Evolutionary conservation across 2,113 vertebrate genomes (phyloP).

Genomic region (Thamnaconus septentrionalis): DNA sequence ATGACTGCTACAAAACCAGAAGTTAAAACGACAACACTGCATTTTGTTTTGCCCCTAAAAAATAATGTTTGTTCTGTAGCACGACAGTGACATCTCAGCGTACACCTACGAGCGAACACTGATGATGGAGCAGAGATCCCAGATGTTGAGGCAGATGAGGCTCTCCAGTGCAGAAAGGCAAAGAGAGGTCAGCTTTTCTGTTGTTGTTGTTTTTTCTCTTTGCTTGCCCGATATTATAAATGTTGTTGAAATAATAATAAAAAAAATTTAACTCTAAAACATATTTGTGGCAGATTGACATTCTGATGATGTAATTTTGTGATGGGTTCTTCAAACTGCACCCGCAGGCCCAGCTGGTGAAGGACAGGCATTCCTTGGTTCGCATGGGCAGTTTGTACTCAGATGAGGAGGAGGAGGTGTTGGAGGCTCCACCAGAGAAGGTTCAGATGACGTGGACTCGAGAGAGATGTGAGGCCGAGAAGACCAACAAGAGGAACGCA

Average conservation of each 20-base stretch:
- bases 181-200: slow-evolving; percentile 82
- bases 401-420: slow-evolving; percentile 89
- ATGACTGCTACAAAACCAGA: no score
- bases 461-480: slow-evolving; percentile 86
- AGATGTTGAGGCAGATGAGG: slow-evolving; percentile 97
- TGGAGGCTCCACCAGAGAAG: slow-evolving; percentile 82
- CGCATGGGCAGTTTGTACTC: slow-evolving; percentile 92
- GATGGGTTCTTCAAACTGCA: neutral
- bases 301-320: no score
- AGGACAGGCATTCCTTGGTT: slow-evolving; percentile 92
- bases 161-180: slow-evolving; percentile 92
- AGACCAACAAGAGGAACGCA: slow-evolving; percentile 78
- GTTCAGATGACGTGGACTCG: slow-evolving; percentile 98
- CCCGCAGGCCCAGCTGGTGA: slow-evolving; percentile 90
- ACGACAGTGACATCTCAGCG: slow-evolving; percentile 96
- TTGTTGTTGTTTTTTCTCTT: neutral
- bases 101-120: slow-evolving; percentile 96
- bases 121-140: slow-evolving; percentile 99
- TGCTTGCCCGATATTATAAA: no score
- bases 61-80: slow-evolving; percentile 66
- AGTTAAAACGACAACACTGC: neutral
- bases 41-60: neutral
- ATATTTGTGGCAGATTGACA: no score
- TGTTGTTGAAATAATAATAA: no score
- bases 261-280: no score